phyloP scores from a whole-genome alignment of 2,113 vertebrate species.

The Cephalopholis sonnerati region DNA sequence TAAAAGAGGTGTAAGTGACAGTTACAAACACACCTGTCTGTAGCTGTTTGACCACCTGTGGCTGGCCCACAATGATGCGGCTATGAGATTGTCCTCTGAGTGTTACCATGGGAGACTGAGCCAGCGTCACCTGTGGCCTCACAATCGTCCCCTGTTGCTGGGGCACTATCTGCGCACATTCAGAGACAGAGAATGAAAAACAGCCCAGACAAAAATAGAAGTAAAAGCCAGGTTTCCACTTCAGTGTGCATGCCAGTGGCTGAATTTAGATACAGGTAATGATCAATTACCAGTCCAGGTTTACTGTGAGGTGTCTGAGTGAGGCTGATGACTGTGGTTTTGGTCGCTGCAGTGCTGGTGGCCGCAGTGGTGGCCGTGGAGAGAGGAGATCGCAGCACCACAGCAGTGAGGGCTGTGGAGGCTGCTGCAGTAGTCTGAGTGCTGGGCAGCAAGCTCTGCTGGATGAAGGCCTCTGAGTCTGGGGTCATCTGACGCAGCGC shows the following conservation, averaged over 20 bases:
- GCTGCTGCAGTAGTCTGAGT: conserved; percentile 78
- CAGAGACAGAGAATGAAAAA: conserved; percentile 16
- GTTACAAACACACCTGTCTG: conserved; percentile 86
- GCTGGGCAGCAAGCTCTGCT: conserved; percentile 92
- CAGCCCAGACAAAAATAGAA: neutral
- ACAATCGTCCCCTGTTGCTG: conserved; percentile 89
- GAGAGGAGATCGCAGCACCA: conserved; percentile 89
- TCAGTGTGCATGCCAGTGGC: neutral
- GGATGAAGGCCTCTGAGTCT: conserved; percentile 94
- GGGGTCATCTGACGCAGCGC: conserved; percentile 95
- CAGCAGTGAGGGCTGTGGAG: conserved; percentile 87
- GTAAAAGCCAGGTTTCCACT: conserved; percentile 1
- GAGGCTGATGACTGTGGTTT: conserved; percentile 90
- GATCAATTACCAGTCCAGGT: conserved; percentile 85
- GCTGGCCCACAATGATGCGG: conserved; percentile 90
- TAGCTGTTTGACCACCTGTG: conserved; percentile 89
- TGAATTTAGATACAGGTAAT: neutral
- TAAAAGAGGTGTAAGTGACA: neutral
- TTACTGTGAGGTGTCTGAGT: conserved; percentile 89
- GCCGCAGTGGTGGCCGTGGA: conserved; percentile 76
- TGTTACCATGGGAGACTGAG: conserved; percentile 91
- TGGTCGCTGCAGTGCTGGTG: conserved; percentile 74
- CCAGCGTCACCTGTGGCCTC: conserved; percentile 90
- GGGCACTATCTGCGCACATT: conserved; percentile 85
- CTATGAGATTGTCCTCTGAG: conserved; percentile 87